Base-by-base conservation (phyloP, 1,140 invertebrate genomes). In the Aphelinus atriplicis region DNA sequence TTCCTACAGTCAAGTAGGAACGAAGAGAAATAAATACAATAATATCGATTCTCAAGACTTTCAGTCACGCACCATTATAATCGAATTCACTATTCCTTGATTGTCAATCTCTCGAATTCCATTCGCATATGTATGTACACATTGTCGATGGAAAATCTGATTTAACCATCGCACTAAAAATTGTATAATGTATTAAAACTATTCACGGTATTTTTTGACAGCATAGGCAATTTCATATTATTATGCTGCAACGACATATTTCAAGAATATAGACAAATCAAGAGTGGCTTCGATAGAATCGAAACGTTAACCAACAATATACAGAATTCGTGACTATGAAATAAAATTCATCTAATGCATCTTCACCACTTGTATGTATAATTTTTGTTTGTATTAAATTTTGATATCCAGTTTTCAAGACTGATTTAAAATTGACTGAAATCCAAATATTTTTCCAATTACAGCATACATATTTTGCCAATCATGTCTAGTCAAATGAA, bases 1-100 rank as follows among this genome's bases (percentile, higher is more conserved):
- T 26, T 26, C 26, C 26, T 26, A 26, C 26, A 26, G 26, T 26
- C 26, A 26, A 26, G 26, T 26, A 26, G 26, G 26, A 26, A 26
- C 26, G 26, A 26, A 45, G 9, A 74, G 42, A 1, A 66, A 45
- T 60, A 56, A 73, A 66, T 42, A 67, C 64, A 68, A 57, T 62
- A 69, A 69, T 75, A 69, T 75, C 73, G 57, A 64, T 67, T 9
- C 42, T 61, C 74, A 73, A 74, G 73, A 55, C 61, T 66, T 67
- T 56, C 51, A 67, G 7, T 60, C 67, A 42, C 46, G 46, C 2
- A 26, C 55, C 50, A 42, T 56, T 75, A 69, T 55, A 57, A 71
- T 55, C 60, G 51, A 71, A 71, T 71, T 71, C 42, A 65, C 58
- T 76, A 60, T 63, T 71, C 7, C 45, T 9, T 63, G 42, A 71